Evolutionary conservation across 2,888 invertebrate genomes (phyloP).

Genomic region (Melangyna quadrimaculata): DNA sequence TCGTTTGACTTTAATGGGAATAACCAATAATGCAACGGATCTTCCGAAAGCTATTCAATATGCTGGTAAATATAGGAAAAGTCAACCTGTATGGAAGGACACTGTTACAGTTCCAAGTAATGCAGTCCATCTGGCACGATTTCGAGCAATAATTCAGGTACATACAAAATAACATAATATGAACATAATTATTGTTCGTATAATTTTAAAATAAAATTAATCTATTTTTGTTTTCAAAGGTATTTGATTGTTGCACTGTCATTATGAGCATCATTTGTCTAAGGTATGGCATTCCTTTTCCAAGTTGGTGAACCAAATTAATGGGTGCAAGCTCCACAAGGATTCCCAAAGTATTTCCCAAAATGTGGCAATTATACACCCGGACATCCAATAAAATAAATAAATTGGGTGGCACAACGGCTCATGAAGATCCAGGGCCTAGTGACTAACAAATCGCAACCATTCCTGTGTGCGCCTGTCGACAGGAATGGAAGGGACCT

Average conservation of each 20-base stretch:
- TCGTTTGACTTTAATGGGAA: constrained; percentile 77
- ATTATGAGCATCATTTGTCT: constrained; percentile 76
- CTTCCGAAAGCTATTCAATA: constrained; percentile 33
- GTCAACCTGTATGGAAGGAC: constrained; percentile 76
- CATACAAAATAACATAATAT: background rate
- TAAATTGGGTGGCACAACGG: too few species aligned
- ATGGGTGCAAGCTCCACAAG: constrained; percentile 85
- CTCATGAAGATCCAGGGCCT: too few species aligned
- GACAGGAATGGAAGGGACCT: too few species aligned
- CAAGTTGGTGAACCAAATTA: constrained; percentile 83
- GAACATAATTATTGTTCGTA: too few species aligned
- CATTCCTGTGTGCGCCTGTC: too few species aligned
- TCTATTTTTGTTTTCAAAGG: constrained; percentile 63
- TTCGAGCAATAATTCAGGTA: constrained; percentile 76
- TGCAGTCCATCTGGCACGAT: constrained; percentile 76
- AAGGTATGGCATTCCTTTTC: constrained; percentile 75
- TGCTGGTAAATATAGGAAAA: constrained; percentile 56
- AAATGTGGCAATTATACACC: constrained; percentile 88
- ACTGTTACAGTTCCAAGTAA: constrained; percentile 76
- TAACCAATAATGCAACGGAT: constrained; percentile 73
- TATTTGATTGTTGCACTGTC: constrained; percentile 77
- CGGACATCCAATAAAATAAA: too few species aligned
- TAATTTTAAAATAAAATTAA: too few species aligned
- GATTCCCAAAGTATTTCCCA: too few species aligned
- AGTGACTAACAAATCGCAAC: too few species aligned